Evolutionary conservation across 30 jellyfish, hydroid and myxozoan species (phyloP).

Genomic region (Chironex yamaguchii): DNA sequence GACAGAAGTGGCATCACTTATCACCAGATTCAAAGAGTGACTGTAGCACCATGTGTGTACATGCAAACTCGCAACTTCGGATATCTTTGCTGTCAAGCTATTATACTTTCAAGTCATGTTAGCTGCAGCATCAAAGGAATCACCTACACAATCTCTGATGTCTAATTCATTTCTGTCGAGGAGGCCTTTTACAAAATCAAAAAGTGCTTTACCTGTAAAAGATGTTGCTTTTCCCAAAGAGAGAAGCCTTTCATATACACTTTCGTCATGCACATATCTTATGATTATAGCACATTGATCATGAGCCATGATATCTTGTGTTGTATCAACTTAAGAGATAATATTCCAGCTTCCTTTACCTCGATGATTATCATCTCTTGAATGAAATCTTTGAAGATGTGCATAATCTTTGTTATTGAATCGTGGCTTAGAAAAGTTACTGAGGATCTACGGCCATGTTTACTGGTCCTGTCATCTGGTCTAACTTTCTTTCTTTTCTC

Average conservation of each 20-base stretch:
- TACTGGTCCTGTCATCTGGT: no score
- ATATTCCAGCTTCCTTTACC: no score
- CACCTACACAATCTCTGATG: slow-evolving; percentile 49
- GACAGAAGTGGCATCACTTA: slow-evolving; percentile 44
- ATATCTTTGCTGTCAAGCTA: slow-evolving; percentile 34
- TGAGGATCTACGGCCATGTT: no score
- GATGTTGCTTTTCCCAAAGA: slow-evolving; percentile 56
- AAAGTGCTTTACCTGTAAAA: slow-evolving; percentile 27
- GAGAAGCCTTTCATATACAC: slow-evolving; percentile 48
- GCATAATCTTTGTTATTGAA: no score
- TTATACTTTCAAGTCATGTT: slow-evolving; percentile 24
- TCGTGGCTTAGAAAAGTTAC: no score
- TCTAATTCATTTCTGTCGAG: slow-evolving; percentile 20
- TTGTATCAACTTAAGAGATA: no score
- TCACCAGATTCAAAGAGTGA: slow-evolving; percentile 34
- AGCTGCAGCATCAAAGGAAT: slow-evolving; percentile 57
- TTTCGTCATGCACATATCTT: not conserved
- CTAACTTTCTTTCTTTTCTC: no score
- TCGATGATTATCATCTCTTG: no score
- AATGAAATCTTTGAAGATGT: no score
- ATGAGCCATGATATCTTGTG: not conserved
- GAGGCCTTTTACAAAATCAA: slow-evolving; percentile 10
- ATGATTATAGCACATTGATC: not conserved
- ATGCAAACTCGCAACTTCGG: slow-evolving; percentile 47
- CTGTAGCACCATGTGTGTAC: slow-evolving; percentile 69